Evolutionary conservation across 2,888 invertebrate species (phyloP).

Genomic region (Drosophila borealis): DNA sequence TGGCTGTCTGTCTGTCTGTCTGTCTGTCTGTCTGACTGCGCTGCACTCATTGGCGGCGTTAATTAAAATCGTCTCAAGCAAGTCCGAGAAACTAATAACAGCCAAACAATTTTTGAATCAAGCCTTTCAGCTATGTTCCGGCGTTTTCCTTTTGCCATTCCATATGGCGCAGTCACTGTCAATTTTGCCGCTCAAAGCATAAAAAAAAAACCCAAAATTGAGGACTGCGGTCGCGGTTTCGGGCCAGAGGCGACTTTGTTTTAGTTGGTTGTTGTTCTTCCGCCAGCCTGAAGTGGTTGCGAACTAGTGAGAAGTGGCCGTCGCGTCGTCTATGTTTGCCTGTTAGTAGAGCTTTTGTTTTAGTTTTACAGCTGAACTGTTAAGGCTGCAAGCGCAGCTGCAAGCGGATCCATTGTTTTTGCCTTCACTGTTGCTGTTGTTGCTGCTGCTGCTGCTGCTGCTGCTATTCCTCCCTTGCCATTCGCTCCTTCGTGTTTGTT

Average conservation of each 20-base stretch:
- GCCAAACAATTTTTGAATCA: constrained; percentile 61
- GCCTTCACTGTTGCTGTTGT: constrained; percentile 3
- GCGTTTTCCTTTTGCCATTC: constrained; percentile 27
- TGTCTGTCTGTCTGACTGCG: constrained; percentile 8
- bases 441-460: background rate
- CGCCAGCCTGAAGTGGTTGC: constrained; percentile 10
- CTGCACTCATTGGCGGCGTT: constrained; percentile 50
- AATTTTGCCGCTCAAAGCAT: constrained; percentile 27
- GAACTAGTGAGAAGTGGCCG: constrained; percentile 25
- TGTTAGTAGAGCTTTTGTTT: constrained; percentile 21
- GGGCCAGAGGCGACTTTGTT: constrained; percentile 32
- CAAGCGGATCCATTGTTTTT: constrained; percentile 16
- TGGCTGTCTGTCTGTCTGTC: background rate
- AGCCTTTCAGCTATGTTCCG: constrained; percentile 38
- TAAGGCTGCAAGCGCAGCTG: constrained; percentile 1
- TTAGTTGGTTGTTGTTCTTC: constrained; percentile 1
- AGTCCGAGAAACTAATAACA: constrained; percentile 63
- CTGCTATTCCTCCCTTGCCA: background rate
- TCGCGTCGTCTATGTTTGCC: constrained; percentile 39
- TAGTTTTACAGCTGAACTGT: constrained; percentile 14
- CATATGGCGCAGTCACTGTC: constrained; percentile 28
- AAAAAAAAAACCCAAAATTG: background rate
- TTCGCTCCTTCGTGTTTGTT: constrained; percentile 41
- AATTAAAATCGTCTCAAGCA: constrained; percentile 68
- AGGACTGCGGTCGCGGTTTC: constrained; percentile 41